These are phyloP conservation scores for Sibirionetta formosa DNA, from an alignment of 2,797 vertebrate species.

Conservation along the genomic window DNA sequence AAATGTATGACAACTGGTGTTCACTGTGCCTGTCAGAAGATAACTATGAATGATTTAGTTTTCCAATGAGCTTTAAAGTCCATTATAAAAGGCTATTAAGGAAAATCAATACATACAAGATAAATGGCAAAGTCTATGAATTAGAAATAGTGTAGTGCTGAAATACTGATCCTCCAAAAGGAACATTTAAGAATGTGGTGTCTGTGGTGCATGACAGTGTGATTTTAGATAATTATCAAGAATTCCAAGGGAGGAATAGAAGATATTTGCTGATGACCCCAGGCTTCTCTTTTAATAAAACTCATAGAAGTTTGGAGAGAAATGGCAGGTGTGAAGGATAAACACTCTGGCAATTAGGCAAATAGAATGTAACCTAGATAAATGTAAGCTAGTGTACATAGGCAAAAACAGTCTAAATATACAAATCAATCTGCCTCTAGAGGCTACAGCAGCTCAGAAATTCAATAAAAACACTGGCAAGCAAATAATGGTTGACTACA, in stretches of 20 bases:
- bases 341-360: not conserved
- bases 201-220: not conserved
- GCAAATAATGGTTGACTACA: not conserved
- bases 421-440: not conserved
- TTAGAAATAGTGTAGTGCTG: not conserved
- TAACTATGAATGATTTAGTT: conserved; percentile 34
- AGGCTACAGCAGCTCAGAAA: not conserved
- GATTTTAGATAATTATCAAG: not conserved
- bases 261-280: not conserved
- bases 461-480: not conserved
- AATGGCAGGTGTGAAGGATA: not conserved
- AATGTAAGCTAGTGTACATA: not conserved
- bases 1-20: not conserved
- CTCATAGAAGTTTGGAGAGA: not conserved
- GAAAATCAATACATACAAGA: conserved; percentile 53
- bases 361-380: not conserved
- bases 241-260: not conserved
- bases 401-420: not conserved
- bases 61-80: conserved; percentile 19
- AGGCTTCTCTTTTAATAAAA: not conserved
- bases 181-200: not conserved
- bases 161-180: not conserved
- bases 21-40: not conserved
- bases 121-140: not conserved
- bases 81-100: conserved; percentile 5